A percentile compares a stretch with the other conserved stretches of the same genome.
phyloP scores from a whole-genome alignment of 2,113 vertebrate genomes.

The Panthera tigris region DNA sequence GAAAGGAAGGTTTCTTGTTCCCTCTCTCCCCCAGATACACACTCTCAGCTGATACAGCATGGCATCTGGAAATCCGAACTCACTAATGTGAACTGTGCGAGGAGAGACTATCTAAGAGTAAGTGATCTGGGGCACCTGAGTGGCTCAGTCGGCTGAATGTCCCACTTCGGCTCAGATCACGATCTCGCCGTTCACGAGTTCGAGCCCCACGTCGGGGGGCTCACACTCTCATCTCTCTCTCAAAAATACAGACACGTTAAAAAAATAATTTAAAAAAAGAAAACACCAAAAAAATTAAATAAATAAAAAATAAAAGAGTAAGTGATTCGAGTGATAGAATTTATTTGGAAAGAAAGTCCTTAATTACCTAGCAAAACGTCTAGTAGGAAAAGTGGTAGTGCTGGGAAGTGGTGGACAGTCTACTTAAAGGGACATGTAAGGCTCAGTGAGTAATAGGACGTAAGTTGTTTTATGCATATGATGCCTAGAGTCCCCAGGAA shows the following conservation, averaged over 20 bases:
- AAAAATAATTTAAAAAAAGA: too few species aligned
- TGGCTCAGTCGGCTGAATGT: too few species aligned
- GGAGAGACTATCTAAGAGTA: neutral
- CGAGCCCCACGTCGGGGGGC: too few species aligned
- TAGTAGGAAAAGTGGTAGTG: neutral
- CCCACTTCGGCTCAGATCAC: too few species aligned
- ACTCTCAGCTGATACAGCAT: neutral
- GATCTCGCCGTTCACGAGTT: too few species aligned
- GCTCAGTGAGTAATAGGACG: neutral
- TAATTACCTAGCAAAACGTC: constrained; percentile 18
- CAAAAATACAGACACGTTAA: too few species aligned
- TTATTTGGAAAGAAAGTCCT: constrained; percentile 16
- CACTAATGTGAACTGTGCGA: neutral
- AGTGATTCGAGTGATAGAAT: neutral
- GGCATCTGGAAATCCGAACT: neutral
- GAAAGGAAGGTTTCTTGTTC: neutral
- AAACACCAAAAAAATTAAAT: too few species aligned
- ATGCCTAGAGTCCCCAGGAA: neutral
- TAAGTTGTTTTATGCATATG: neutral
- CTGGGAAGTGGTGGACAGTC: neutral
- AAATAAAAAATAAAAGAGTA: too few species aligned
- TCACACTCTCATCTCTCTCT: too few species aligned
- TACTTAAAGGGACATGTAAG: neutral
- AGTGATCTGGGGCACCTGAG: neutral
- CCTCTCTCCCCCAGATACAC: neutral